Base-by-base conservation (phyloP, 1,140 invertebrate genomes). In the Eumeta japonica region DNA sequence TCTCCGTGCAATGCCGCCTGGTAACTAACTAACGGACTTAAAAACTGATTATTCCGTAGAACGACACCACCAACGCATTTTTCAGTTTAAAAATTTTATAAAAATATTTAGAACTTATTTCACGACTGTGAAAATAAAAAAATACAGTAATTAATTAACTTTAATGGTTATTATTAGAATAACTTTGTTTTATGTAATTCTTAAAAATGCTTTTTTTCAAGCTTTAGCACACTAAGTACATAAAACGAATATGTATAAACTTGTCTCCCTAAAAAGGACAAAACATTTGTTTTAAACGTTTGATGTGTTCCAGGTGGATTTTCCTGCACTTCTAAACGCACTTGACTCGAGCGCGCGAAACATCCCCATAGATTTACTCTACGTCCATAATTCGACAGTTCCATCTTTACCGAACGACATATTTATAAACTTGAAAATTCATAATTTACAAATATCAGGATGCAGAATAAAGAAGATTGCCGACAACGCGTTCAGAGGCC, bases 1-100 rank as follows among this genome's bases (percentile, higher is more conserved):
- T 94, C 2, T 92, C 89, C 3, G 85, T 94, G 16, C 92, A 94
- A 63, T 96, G 92, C 65, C 87, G 92, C 66, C 85, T 89, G 68
- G 80, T 82, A 59, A 52, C 46, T 15, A 4, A 16, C 4, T 29
- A 29, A 29, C 10, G 10, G 2, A 39, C 29, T 31, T 5, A 13
- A 16, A 39, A 31, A 34, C 12, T 9, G 7, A 7, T 31, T 31
- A 11, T 11, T 9, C 9, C 24, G 24, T 27, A 27, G n/a, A 27
- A 27, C 24, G n/a, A n/a, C n/a, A n/a, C n/a, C n/a, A n/a, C n/a
- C n/a, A n/a, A n/a, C n/a, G n/a, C n/a, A n/a, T n/a, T n/a, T n/a
- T n/a, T n/a, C n/a, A n/a, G n/a, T n/a, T n/a, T n/a, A n/a, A n/a
- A n/a, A n/a, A n/a, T n/a, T n/a, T n/a, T n/a, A n/a, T n/a, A n/a